These are phyloP conservation scores for Sapajus apella DNA, from an alignment of 2,113 vertebrate genomes.

Conservation along the genomic window DNA sequence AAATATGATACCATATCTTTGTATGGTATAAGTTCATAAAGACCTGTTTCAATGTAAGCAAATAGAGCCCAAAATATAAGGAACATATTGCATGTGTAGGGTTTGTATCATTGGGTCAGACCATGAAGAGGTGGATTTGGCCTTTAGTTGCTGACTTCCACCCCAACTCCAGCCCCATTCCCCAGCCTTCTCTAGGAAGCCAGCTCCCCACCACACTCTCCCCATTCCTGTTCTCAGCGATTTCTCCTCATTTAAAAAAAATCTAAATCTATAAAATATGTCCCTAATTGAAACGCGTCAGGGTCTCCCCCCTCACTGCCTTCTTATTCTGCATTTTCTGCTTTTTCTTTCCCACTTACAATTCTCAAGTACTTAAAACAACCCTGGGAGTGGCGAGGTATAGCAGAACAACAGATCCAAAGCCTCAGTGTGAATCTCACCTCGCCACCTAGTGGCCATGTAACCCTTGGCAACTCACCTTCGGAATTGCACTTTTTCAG, in stretches of 20 bases:
- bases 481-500: background rate
- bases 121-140: background rate
- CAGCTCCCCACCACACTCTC: background rate
- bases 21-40: background rate
- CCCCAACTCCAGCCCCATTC: too few relatives aligned
- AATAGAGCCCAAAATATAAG: background rate
- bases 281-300: background rate
- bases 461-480: background rate
- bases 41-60: background rate
- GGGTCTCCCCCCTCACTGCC: background rate
- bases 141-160: background rate
- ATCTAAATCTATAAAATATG: background rate
- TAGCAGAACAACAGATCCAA: background rate
- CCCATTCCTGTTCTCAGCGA: background rate
- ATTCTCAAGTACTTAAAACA: background rate
- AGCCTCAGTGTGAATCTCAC: background rate
- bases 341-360: background rate
- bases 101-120: background rate
- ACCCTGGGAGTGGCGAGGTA: background rate
- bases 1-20: background rate
- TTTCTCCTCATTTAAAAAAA: background rate
- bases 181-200: background rate
- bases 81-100: background rate
- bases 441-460: slow-evolving; percentile 37
- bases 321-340: background rate